phyloP scores from a whole-genome alignment of 2,113 vertebrate genomes.

The Equus quagga region DNA sequence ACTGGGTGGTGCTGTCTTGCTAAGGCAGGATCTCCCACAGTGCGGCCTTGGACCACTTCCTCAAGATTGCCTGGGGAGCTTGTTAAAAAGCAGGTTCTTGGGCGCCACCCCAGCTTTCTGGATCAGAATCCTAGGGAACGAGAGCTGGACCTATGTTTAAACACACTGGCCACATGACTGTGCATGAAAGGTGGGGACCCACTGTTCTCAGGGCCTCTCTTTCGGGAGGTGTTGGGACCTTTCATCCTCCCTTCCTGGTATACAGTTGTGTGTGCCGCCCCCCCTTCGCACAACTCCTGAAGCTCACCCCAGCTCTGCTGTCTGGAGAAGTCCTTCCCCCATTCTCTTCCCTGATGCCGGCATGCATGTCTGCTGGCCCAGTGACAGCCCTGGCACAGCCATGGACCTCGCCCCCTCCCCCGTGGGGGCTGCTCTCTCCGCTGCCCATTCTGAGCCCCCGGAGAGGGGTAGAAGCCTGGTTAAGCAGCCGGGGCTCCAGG shows the following conservation, averaged over 20 bases:
- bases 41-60: background rate
- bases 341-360: accelerated
- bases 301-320: background rate
- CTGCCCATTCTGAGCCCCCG: background rate
- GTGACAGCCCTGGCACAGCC: background rate
- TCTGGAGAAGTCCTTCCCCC: background rate
- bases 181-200: background rate
- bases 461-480: background rate
- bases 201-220: background rate
- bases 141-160: background rate
- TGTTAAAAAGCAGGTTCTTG: background rate
- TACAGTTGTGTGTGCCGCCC: no score
- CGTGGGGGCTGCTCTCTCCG: background rate
- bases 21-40: background rate
- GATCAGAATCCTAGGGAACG: background rate
- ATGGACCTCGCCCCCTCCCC: background rate
- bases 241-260: background rate
- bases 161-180: background rate
- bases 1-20: no score
- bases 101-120: background rate
- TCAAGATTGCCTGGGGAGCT: background rate
- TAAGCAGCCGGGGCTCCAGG: background rate
- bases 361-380: background rate
- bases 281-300: background rate
- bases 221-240: background rate